phyloP scores from a whole-genome alignment of 2,113 vertebrate species.

The Sinocyclocheilus rhinocerous region DNA sequence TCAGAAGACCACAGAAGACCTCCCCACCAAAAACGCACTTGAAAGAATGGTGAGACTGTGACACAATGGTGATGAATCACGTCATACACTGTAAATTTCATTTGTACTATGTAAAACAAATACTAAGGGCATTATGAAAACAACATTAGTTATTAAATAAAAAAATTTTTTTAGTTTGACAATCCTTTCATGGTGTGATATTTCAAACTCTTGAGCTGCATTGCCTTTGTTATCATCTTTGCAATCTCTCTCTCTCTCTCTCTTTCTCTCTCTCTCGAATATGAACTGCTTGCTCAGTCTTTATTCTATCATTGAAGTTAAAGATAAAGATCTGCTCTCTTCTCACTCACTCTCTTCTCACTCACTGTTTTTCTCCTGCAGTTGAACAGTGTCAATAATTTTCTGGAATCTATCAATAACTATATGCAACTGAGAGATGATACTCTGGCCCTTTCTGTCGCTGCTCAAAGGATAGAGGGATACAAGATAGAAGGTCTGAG shows the following conservation, averaged over 20 bases:
- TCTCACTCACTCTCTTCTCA: neutral
- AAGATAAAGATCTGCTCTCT: neutral
- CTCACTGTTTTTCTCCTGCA: conserved; percentile 46
- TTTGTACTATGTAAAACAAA: neutral
- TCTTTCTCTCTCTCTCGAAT: neutral
- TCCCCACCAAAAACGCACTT: conserved; percentile 60
- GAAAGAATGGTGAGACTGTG: conserved; percentile 71
- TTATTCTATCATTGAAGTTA: neutral
- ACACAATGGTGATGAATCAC: neutral
- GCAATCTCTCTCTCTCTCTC: neutral
- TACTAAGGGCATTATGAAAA: neutral
- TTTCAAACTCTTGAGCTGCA: neutral
- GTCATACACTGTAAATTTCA: neutral
- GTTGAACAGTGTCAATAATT: conserved; percentile 69
- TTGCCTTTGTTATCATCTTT: neutral
- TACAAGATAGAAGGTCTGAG: conserved; percentile 71
- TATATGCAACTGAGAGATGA: conserved; percentile 70
- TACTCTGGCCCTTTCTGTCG: conserved; percentile 65
- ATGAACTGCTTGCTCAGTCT: neutral
- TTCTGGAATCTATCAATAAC: conserved; percentile 75
- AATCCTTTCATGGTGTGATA: too few species aligned
- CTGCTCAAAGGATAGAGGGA: conserved; percentile 75
- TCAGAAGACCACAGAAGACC: conserved; percentile 69
- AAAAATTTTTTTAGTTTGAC: too few species aligned
- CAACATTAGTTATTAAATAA: neutral